Evolutionary conservation across 2,113 vertebrate genomes (phyloP), one percentile per base, ranked within the genome.

Genomic region (Dendropsophus ebraccatus): DNA sequence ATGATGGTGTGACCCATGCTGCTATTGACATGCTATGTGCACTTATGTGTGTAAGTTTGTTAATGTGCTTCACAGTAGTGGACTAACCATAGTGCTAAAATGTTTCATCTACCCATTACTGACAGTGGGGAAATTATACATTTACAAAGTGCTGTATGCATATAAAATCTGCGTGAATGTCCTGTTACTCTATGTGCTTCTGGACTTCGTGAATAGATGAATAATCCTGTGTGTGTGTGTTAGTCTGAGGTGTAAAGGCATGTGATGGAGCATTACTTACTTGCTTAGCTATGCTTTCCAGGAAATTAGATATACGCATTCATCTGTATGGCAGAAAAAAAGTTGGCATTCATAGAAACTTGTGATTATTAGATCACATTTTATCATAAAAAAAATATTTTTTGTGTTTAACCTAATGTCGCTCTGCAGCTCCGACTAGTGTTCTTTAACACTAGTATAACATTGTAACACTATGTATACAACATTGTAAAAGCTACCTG

Each of bases 11-110:
- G n/a, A 97, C 95, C 21, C 98, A 99, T 81, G 97, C 98, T 30
- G 96, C 98, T 72, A 95, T 99, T 65, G 98, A 99, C 90, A 99
- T 98, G 98, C 97, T 99, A 13, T 99, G 98, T 92, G 98, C 98
- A 47, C 97, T 99, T 25, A 99, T 99, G 98, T 99, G 98, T 98
- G 98, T 99, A 95, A 98, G 98, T 99, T 8, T 28, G n/a, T 16
- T 4, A 54, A 30, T 17, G 12, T 35, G 10, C 30, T 21, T 5
- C 32, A 5, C 35, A 35, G 8, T 21, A 2, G 17, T 19, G 3
- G n/a, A 58, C 23, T 58, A 25, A 9, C 56, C 8, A n/a, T n/a
- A n/a, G 7, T 58, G 12, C 10, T 9, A 11, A 13, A 11, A 13
- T 49, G 47, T 5, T 49, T 49, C 5, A 11, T 13, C 12, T 49